Base-by-base conservation (phyloP, 2,113 vertebrate genomes). In the Athene noctua region DNA sequence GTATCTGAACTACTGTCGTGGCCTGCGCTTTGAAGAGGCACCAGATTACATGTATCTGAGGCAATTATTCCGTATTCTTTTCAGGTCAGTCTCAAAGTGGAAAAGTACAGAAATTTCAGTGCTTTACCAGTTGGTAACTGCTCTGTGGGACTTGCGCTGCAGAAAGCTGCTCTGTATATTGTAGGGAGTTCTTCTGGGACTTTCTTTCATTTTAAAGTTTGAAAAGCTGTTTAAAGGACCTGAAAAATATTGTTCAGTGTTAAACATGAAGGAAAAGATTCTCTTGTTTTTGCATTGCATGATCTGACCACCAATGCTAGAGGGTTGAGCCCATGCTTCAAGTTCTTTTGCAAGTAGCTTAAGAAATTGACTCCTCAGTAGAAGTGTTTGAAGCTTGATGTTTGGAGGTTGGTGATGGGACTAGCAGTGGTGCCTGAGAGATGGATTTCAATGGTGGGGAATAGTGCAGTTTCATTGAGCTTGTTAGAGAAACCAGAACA, bases 1-100 rank as follows among this genome's bases (percentile, higher is more conserved):
- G 99, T 99, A 99, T 96, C 98, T 99, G 98, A 99, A 99, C 99
- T 99, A 99, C 98, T 99, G 99, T 97, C 99, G 99, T 98, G 99
- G 99, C 85, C 98, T 99, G 96, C 99, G 99, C 97, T 99, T 99
- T 96, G 99, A 99, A 95, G 99, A 99, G 98, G 99, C 99, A 91
- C 99, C 99, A 55, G 99, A 99, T 98, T 99, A 99, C 98, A 99
- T 99, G 99, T 99, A 99, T 91, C 98, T 99, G 98, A 99, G 99
- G 97, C 99, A 99, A 98, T 98, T 99, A 97, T 99, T 99, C 98
- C 99, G 99, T 98, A 99, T 99, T 98, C 99, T 99, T 97, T 99
- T 99, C 99, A 99, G 99, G 99, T 99, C 80, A 95, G 98, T 98
- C 74, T 95, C 90, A 70, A 95, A 91, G 77, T 85, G 86, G 73